Percentiles rank a stretch among this genome's conserved stretches.
These are phyloP conservation scores for Hydrotaea cyrtoneurina DNA, from an alignment of 2,888 invertebrate genomes.

Conservation along the genomic window DNA sequence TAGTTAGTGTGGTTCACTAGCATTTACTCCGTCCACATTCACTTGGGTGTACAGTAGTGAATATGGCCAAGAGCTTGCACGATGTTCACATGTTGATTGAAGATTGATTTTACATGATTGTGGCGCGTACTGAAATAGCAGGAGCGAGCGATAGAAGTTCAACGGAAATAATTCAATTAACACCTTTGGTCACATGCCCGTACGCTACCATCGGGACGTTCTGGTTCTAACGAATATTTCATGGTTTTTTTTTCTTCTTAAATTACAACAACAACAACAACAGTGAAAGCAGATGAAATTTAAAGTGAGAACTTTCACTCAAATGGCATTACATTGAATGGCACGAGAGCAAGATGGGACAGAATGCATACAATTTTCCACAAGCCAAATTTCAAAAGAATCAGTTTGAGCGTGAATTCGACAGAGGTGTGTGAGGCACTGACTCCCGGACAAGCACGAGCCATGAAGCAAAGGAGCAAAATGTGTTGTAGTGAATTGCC, in stretches of 20 bases:
- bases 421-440: not conserved
- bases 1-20: too few relatives aligned
- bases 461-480: not conserved
- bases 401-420: slow-evolving; percentile 5
- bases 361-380: not conserved
- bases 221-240: not conserved
- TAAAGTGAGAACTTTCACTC: not conserved
- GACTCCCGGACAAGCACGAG: not conserved
- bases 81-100: too few relatives aligned
- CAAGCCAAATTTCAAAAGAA: not conserved
- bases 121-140: not conserved
- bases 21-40: too few relatives aligned
- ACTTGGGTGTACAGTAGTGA: too few relatives aligned
- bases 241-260: not conserved
- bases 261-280: not conserved
- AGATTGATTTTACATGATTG: not conserved
- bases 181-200: not conserved
- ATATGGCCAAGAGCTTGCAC: too few relatives aligned
- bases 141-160: too few relatives aligned
- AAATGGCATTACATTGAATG: not conserved
- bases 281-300: not conserved
- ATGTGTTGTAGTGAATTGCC: not conserved
- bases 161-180: slow-evolving; percentile 3
- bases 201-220: not conserved
- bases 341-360: not conserved